Percentiles rank a stretch among this genome's conserved stretches.
Evolutionary conservation across 2,113 vertebrate genomes (phyloP).

Genomic region (Elachura formosa): DNA sequence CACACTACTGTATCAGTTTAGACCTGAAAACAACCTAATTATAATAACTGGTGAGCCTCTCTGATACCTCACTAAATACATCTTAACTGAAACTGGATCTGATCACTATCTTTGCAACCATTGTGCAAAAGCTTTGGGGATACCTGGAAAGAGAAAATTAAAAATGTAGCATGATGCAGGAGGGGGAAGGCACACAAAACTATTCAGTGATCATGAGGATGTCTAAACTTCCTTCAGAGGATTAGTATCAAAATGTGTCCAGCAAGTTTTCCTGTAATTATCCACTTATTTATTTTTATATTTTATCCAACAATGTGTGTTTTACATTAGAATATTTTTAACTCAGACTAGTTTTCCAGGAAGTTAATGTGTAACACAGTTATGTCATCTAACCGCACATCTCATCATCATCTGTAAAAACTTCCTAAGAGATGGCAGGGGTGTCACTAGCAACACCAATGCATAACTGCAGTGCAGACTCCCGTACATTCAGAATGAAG

Average conservation of each 20-base stretch:
- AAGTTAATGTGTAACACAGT: not conserved
- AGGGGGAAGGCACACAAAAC: not conserved
- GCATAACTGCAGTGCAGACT: not conserved
- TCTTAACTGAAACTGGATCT: not conserved
- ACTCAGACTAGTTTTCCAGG: not conserved
- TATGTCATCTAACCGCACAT: not conserved
- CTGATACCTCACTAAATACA: not conserved
- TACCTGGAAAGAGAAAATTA: not conserved
- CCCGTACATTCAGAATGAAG: not conserved
- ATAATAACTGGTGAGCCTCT: not conserved
- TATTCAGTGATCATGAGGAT: not conserved
- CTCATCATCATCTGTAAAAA: not conserved
- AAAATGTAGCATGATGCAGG: not conserved
- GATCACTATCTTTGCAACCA: no score
- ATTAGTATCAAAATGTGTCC: not conserved
- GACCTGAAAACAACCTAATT: not conserved
- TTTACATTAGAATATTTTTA: not conserved
- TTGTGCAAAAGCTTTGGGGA: not conserved
- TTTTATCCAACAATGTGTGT: not conserved
- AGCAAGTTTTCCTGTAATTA: not conserved
- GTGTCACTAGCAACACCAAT: not conserved
- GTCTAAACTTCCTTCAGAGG: not conserved
- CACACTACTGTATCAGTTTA: not conserved
- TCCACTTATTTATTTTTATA: not conserved
- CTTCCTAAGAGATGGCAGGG: not conserved